Conservation (phyloP, 2,797 vertebrate genomes). For the Triplophysa yarkandensis region DNA sequence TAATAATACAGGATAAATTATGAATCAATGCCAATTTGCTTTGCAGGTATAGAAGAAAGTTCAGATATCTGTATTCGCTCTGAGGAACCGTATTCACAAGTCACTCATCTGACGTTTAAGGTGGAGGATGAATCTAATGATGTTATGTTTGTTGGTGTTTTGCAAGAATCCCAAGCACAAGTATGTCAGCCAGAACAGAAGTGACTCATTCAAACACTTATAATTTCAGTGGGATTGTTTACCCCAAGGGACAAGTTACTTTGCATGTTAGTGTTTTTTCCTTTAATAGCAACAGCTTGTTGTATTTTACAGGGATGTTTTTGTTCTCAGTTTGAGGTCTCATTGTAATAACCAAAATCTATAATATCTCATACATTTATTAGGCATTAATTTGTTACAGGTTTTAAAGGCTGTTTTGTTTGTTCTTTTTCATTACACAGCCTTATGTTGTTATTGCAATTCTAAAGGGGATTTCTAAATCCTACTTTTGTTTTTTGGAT, state of each 20-base stretch:
- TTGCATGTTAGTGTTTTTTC: not conserved
- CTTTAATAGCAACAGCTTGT: not conserved
- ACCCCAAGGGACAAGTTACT: not conserved
- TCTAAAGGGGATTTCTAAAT: not conserved
- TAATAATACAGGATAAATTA: too few relatives aligned
- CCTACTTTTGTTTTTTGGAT: not conserved
- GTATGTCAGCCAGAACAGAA: conserved; percentile 17
- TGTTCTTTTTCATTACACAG: not conserved
- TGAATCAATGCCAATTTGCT: not conserved
- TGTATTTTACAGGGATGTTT: not conserved
- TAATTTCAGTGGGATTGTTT: not conserved
- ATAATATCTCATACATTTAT: not conserved
- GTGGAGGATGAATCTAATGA: conserved; percentile 53
- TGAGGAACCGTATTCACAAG: conserved; percentile 57
- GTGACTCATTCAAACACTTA: not conserved
- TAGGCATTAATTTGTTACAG: not conserved
- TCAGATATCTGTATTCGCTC: not conserved
- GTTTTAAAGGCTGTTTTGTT: conserved; percentile 4
- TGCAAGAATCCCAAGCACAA: conserved; percentile 24
- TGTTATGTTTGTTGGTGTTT: conserved; percentile 53
- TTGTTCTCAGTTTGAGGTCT: not conserved
- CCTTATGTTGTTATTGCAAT: not conserved
- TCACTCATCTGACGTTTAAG: conserved; percentile 63
- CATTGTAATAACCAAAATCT: not conserved
- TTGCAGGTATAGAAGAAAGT: conserved; percentile 17